Percentiles rank a stretch among this genome's conserved stretches.
These are phyloP conservation scores for Piezodorus guildinii DNA, from an alignment of 1,140 invertebrate genomes.

Conservation along the genomic window DNA sequence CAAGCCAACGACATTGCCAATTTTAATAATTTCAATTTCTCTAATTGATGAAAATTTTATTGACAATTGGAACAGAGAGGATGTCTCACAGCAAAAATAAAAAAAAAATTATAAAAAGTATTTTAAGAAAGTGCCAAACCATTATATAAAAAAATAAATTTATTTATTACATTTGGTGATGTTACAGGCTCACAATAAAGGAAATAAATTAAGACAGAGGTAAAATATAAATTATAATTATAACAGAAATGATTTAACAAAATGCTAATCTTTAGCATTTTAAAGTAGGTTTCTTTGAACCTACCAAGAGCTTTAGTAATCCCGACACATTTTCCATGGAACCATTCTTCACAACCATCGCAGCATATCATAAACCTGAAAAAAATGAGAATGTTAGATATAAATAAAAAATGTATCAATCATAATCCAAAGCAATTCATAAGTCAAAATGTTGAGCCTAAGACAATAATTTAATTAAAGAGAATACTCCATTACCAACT, in stretches of 20 bases:
- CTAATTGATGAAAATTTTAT: too few species aligned
- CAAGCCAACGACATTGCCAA: too few species aligned
- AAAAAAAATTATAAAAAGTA: background rate
- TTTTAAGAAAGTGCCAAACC: background rate
- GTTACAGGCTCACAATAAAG: background rate
- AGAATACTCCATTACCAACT: background rate
- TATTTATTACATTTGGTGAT: background rate
- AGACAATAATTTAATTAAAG: background rate
- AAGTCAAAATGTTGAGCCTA: background rate
- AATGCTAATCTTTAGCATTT: constrained; percentile 1
- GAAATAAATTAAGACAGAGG: background rate
- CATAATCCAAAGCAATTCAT: background rate
- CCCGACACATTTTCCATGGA: constrained; percentile 90
- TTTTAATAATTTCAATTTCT: too few species aligned
- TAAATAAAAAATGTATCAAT: background rate
- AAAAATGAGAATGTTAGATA: background rate
- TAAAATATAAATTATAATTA: constrained; percentile 9
- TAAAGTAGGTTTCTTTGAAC: constrained; percentile 19
- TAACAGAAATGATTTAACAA: constrained; percentile 3
- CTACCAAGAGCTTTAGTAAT: constrained; percentile 78
- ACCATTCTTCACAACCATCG: constrained; percentile 93
- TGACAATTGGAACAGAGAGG: too few species aligned
- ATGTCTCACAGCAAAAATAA: background rate
- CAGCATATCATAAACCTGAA: constrained; percentile 89
- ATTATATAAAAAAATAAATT: background rate